phyloP scores from a whole-genome alignment of 1,140 invertebrate species.

The Bombus pyrosoma region DNA sequence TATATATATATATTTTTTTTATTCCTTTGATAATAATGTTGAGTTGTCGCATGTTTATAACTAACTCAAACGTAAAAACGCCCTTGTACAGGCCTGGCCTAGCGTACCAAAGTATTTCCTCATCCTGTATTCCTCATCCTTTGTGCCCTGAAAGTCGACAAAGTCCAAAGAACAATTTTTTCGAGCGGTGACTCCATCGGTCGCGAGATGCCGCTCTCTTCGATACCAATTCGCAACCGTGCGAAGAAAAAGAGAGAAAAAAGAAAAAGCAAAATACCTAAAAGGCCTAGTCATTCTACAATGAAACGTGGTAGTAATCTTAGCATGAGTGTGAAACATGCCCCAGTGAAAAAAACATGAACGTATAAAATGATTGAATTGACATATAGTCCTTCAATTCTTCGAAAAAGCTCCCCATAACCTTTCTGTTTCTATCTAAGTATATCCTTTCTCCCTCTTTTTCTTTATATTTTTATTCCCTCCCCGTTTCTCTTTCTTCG shows the following conservation, averaged over 20 bases:
- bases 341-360: neutral
- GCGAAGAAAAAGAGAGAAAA: neutral
- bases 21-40: constrained; percentile 69
- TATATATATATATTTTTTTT: constrained; percentile 63
- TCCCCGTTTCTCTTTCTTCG: neutral
- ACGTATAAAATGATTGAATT: neutral
- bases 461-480: neutral
- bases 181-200: constrained; percentile 52
- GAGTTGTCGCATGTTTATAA: constrained; percentile 79
- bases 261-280: constrained; percentile 27
- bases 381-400: neutral
- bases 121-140: constrained; percentile 29
- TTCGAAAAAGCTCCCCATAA: neutral
- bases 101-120: constrained; percentile 81
- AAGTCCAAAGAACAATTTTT: constrained; percentile 77
- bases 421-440: neutral
- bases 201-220: constrained; percentile 8
- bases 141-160: constrained; percentile 41
- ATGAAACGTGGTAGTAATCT: neutral
- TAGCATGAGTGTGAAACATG: neutral
- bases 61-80: constrained; percentile 73
- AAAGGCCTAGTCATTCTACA: constrained; percentile 60
- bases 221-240: neutral
- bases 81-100: constrained; percentile 79
- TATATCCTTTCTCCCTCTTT: neutral